Evolutionary conservation across 1,140 invertebrate genomes (phyloP).

Genomic region (Plodia interpunctella): DNA sequence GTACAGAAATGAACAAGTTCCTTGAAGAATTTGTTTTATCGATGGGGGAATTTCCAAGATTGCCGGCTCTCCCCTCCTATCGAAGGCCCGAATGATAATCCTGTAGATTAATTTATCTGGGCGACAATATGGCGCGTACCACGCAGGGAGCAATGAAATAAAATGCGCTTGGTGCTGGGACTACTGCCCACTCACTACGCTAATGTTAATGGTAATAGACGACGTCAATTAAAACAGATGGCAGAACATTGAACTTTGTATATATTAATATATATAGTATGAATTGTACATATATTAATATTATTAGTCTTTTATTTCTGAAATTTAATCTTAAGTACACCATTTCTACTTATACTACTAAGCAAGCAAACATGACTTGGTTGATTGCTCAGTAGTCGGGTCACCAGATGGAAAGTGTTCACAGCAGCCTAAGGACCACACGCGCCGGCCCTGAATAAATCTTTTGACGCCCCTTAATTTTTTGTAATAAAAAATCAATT

Average conservation of each 20-base stretch:
- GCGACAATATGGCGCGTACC: not conserved
- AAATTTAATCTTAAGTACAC: too few relatives aligned
- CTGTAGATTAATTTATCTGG: not conserved
- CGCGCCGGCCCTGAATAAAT: too few relatives aligned
- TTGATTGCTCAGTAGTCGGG: too few relatives aligned
- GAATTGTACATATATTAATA: too few relatives aligned
- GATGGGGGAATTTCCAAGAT: not conserved
- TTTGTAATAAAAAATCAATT: too few relatives aligned
- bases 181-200: not conserved
- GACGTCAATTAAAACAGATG: not conserved
- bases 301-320: too few relatives aligned
- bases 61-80: not conserved
- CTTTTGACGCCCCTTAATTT: too few relatives aligned
- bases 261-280: too few relatives aligned
- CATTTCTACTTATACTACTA: too few relatives aligned
- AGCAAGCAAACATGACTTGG: too few relatives aligned
- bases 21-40: slow-evolving; percentile 3
- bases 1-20: not conserved
- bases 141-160: not conserved
- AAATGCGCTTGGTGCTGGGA: not conserved
- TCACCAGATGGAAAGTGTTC: too few relatives aligned
- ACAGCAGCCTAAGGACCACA: too few relatives aligned
- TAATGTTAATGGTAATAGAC: not conserved
- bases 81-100: not conserved
- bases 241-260: not conserved